Percentiles rank a stretch among this genome's conserved stretches.
These are phyloP conservation scores for Vandiemenella viatica DNA, from an alignment of 2,888 invertebrate genomes.

Conservation along the genomic window DNA sequence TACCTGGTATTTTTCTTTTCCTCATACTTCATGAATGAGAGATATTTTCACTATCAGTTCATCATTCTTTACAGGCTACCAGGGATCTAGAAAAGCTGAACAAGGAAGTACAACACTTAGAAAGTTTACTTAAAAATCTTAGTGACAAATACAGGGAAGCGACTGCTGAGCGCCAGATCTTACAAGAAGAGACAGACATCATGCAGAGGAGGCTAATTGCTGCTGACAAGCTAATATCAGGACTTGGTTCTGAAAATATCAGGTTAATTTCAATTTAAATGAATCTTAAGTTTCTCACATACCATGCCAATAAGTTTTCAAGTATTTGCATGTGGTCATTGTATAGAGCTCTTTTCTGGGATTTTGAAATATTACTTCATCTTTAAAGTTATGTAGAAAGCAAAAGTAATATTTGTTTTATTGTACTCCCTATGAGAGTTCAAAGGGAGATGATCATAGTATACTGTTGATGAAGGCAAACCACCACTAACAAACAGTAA, in stretches of 20 bases:
- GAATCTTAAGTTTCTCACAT: background rate
- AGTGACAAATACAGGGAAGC: slow-evolving; percentile 64
- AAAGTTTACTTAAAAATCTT: slow-evolving; percentile 49
- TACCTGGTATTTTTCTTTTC: too few relatives aligned
- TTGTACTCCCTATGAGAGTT: too few relatives aligned
- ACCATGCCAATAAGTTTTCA: background rate
- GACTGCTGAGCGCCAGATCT: slow-evolving; percentile 46
- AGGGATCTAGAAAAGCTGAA: slow-evolving; percentile 55
- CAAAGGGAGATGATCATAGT: too few relatives aligned
- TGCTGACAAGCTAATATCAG: slow-evolving; percentile 76
- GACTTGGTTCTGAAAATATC: slow-evolving; percentile 66
- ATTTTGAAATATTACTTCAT: too few relatives aligned
- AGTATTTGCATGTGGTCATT: too few relatives aligned
- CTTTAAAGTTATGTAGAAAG: too few relatives aligned
- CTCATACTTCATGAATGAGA: too few relatives aligned
- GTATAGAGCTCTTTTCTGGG: too few relatives aligned
- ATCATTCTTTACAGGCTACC: slow-evolving; percentile 36
- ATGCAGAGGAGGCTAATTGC: slow-evolving; percentile 66
- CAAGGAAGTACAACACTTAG: slow-evolving; percentile 54
- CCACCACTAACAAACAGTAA: too few relatives aligned
- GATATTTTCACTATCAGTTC: too few relatives aligned
- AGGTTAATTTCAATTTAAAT: slow-evolving; percentile 33
- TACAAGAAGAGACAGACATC: slow-evolving; percentile 68
- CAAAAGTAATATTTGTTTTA: too few relatives aligned
- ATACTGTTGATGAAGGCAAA: too few relatives aligned